Percentiles rank a stretch among this genome's conserved stretches.
Evolutionary conservation across 2,113 vertebrate species (phyloP).

Genomic region (Microcebus ravelobensis): DNA sequence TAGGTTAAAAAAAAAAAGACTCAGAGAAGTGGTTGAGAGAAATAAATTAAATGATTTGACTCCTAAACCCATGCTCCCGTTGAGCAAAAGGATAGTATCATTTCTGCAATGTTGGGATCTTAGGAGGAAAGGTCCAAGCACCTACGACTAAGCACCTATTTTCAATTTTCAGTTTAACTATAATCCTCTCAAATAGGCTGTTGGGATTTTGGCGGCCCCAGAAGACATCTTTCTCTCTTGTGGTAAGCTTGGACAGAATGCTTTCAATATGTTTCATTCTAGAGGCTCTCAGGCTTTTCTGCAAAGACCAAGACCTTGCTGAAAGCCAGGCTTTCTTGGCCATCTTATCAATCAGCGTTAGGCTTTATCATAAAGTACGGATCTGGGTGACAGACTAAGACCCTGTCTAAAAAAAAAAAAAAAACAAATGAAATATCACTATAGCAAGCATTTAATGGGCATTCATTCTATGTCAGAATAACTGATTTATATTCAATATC

Average conservation of each 20-base stretch:
- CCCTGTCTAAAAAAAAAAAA: too few relatives aligned
- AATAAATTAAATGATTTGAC: neutral
- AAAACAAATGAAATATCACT: neutral
- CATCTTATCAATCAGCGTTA: neutral
- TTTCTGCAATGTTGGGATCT: neutral
- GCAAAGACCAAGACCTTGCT: neutral
- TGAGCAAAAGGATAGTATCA: neutral
- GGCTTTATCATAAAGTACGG: neutral
- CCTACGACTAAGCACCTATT: neutral
- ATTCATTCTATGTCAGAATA: neutral
- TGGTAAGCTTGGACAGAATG: neutral
- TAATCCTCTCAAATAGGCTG: neutral
- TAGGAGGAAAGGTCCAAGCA: neutral
- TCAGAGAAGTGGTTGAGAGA: neutral
- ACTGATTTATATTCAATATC: neutral
- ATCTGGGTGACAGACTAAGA: neutral
- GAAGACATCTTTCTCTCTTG: neutral
- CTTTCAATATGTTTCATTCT: neutral
- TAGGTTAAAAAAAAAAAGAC: neutral
- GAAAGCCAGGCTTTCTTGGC: neutral
- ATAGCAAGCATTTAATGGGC: neutral
- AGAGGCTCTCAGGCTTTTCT: neutral
- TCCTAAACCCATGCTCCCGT: neutral
- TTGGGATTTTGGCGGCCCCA: neutral
- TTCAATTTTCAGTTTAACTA: neutral